Base-by-base conservation (phyloP, 2,113 vertebrate species). In the Coturnix japonica region DNA sequence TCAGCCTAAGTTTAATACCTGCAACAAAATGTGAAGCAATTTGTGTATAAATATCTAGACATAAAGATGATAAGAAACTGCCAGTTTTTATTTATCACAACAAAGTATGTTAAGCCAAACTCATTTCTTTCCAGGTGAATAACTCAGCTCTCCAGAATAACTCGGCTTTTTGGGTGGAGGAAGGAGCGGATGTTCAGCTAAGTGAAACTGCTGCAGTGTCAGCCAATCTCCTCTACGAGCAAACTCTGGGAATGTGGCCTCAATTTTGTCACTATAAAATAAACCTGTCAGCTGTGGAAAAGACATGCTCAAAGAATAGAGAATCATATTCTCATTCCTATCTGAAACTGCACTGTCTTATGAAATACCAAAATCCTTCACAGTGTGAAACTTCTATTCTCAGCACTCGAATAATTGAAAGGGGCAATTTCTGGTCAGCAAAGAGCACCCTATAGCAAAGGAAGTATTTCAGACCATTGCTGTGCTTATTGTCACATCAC, bases 101-200 rank as follows among this genome's bases (percentile, higher is more conserved):
- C 44, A n/a, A 90, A 81, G 26, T 17, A 5, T 57, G 13, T 25
- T 81, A 89, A 86, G 74, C 12, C 14, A 84, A 86, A 28, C 11
- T 81, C 49, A 37, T 13, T 64, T 89, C 43, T 75, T 93, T 81
- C 43, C 53, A 86, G 71, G 65, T 26, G 33, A 88, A 11, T 59
- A 88, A 76, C 43, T 70, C 70, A 56, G 11, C 33, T 81, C 90
- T 89, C 71, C 70, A 87, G 63, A 90, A 64, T 37, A 82, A 76
- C 28, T n/a, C 46, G 17, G 30, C 21, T 71, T 94, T 85, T 67
- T 63, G 53, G 7, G 13, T 56, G 9, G 26, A 81, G 25, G 47
- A 69, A 63, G 21, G 20, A 33, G 51, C 18, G 8, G 33, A 88
- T 64, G n/a, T 30, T 86, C 80, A 64, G 11, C 63, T 83, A n/a